These are phyloP conservation scores for Shinisaurus crocodilurus DNA, from an alignment of 2,113 vertebrate species.

Conservation along the genomic window DNA sequence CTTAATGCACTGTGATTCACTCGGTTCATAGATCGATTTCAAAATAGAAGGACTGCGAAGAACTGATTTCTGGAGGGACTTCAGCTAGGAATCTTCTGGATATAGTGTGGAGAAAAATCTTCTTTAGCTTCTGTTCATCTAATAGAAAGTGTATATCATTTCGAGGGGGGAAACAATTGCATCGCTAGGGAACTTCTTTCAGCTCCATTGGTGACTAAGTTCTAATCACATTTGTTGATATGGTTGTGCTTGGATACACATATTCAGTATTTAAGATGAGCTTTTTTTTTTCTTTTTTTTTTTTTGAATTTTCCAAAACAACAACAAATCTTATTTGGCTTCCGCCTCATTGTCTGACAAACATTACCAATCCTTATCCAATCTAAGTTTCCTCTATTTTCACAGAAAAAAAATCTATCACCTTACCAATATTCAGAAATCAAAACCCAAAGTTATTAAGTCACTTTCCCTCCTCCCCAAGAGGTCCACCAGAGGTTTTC, in stretches of 20 bases:
- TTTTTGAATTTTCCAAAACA: no score
- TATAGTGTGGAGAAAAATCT: background rate
- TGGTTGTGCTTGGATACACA: background rate
- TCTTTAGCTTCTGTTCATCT: background rate
- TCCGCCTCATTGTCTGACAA: no score
- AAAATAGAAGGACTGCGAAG: slow-evolving; percentile 4
- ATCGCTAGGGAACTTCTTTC: background rate
- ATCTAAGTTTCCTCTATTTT: no score
- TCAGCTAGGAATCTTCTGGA: slow-evolving; percentile 49
- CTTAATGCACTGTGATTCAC: slow-evolving; percentile 49
- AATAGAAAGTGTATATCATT: background rate
- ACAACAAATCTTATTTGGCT: no score
- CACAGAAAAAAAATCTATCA: no score
- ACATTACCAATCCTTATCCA: no score
- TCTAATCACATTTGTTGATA: background rate
- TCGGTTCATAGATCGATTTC: slow-evolving; percentile 45
- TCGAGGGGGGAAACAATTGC: background rate
- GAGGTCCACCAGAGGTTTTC: no score
- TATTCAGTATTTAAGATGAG: background rate
- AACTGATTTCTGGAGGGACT: slow-evolving; percentile 43
- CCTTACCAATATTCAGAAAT: no score
- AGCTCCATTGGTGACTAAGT: background rate
- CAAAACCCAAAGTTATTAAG: no score
- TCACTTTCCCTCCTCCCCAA: no score
- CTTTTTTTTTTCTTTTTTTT: no score